Conservation (phyloP, 2,888 invertebrate genomes). For the Allophyes oxyacanthae region DNA sequence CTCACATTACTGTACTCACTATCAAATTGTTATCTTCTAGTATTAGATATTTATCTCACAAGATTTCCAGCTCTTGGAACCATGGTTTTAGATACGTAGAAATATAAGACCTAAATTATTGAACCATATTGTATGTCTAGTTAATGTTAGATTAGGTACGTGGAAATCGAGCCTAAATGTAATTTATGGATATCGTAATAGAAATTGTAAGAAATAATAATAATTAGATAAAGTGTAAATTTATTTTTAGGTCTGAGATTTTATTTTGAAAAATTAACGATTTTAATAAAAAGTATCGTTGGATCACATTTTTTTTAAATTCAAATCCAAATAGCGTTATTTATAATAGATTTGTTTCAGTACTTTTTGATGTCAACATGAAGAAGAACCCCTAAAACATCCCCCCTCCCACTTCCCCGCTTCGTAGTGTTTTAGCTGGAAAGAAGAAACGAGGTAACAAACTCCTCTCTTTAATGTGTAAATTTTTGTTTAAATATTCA, state of each 20-base stretch:
- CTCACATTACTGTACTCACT: slow-evolving; percentile 28
- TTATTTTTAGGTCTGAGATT: slow-evolving; percentile 58
- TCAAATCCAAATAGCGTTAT: too few species aligned
- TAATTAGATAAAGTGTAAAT: slow-evolving; percentile 33
- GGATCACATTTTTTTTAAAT: slow-evolving; percentile 32
- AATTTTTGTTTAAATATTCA: too few species aligned
- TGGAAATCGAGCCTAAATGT: slow-evolving; percentile 53
- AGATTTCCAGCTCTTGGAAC: slow-evolving; percentile 21
- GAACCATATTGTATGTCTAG: slow-evolving; percentile 25
- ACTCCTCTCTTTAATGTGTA: too few species aligned
- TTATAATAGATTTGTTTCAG: too few species aligned
- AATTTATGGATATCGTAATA: slow-evolving; percentile 27
- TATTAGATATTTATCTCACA: slow-evolving; percentile 31
- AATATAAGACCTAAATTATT: slow-evolving; percentile 22
- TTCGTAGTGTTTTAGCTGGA: too few species aligned
- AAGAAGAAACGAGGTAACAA: too few species aligned
- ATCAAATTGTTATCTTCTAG: slow-evolving; percentile 31
- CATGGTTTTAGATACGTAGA: slow-evolving; percentile 14
- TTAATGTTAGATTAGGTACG: slow-evolving; percentile 17
- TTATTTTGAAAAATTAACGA: slow-evolving; percentile 61
- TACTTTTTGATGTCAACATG: too few species aligned
- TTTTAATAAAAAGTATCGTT: slow-evolving; percentile 65
- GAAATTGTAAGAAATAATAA: slow-evolving; percentile 18
- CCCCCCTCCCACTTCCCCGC: too few species aligned
- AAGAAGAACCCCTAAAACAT: too few species aligned